These are phyloP conservation scores for Diarsia brunnea DNA, from an alignment of 2,888 invertebrate species.

Conservation along the genomic window DNA sequence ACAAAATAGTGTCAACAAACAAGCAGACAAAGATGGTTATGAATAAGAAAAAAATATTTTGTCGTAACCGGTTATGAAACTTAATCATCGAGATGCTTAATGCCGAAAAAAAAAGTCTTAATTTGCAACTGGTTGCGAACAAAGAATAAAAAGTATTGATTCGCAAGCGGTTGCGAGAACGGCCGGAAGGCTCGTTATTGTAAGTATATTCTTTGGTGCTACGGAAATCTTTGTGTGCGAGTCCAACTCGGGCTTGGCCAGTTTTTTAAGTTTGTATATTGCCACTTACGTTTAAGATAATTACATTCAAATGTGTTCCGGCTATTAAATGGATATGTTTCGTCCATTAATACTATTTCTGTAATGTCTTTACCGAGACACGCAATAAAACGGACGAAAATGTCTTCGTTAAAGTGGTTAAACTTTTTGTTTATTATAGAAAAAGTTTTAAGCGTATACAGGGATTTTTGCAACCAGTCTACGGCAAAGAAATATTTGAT, in stretches of 20 bases:
- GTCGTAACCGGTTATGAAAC: too few relatives aligned
- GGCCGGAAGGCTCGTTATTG: not conserved
- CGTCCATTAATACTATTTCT: not conserved
- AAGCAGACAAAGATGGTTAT: too few relatives aligned
- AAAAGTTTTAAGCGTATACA: not conserved
- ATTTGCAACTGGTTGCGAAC: too few relatives aligned
- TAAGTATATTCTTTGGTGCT: not conserved
- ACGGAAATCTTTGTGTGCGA: not conserved
- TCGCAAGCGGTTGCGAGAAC: too few relatives aligned
- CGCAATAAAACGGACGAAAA: not conserved
- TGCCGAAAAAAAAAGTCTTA: too few relatives aligned
- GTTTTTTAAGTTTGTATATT: not conserved
- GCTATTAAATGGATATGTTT: not conserved
- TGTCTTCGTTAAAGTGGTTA: slow-evolving; percentile 1
- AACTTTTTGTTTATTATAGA: not conserved
- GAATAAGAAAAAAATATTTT: too few relatives aligned
- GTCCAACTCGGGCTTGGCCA: not conserved
- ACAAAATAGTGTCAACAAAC: too few relatives aligned
- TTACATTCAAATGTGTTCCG: not conserved
- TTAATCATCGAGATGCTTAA: too few relatives aligned
- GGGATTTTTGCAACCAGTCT: not conserved
- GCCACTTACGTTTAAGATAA: not conserved
- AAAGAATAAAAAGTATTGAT: too few relatives aligned
- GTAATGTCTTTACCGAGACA: not conserved
- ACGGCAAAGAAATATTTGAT: not conserved